phyloP scores from a whole-genome alignment of 1,140 invertebrate genomes.

The Caerostris darwini region DNA sequence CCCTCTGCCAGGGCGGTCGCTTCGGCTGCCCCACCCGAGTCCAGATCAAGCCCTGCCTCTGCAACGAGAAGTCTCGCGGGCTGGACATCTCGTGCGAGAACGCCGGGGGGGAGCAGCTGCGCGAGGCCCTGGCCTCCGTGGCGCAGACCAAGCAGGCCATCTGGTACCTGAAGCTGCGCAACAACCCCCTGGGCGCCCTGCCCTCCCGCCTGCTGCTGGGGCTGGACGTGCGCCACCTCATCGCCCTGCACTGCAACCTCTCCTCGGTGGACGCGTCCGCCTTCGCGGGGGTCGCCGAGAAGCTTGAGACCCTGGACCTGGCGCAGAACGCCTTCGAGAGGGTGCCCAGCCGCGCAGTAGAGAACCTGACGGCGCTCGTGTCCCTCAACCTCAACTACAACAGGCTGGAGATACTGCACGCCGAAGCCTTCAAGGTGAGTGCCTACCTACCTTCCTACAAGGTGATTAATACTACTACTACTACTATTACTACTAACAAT shows the following conservation, averaged over 20 bases:
- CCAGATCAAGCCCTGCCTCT: conserved; percentile 88
- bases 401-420: conserved; percentile 78
- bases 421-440: conserved; percentile 78
- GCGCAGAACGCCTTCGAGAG: conserved; percentile 79
- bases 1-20: conserved; percentile 41
- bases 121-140: conserved; percentile 88
- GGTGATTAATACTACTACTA: no score
- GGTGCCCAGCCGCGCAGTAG: conserved; percentile 79
- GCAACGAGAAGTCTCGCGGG: conserved; percentile 91
- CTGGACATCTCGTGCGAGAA: conserved; percentile 93
- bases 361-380: conserved; percentile 76
- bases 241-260: conserved; percentile 88
- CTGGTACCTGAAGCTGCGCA: conserved; percentile 92
- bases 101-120: conserved; percentile 89
- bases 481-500: no score
- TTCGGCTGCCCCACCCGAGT: conserved; percentile 76
- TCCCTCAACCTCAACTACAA: conserved; percentile 79
- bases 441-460: no score
- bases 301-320: conserved; percentile 79
- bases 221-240: conserved; percentile 92
- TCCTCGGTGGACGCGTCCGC: conserved; percentile 76
- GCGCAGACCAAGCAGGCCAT: conserved; percentile 88
- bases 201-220: conserved; percentile 92
- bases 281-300: conserved; percentile 80
- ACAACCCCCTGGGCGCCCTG: conserved; percentile 91